phyloP scores from a whole-genome alignment of 2,113 vertebrate species.

The Pollimyrus isidori region DNA sequence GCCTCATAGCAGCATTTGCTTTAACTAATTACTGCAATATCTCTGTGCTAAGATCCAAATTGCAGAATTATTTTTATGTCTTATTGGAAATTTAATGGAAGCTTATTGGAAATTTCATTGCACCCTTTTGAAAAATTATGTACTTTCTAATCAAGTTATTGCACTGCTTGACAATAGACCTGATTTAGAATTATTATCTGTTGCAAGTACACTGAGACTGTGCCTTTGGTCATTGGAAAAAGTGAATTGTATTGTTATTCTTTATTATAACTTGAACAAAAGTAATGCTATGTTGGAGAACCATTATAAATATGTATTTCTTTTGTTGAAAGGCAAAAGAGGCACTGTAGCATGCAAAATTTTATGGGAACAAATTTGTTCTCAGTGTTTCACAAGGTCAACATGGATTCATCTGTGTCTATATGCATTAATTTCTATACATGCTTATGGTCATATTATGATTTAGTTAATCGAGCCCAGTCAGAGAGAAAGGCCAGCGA shows the following conservation, averaged over 20 bases:
- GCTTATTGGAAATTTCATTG: background rate
- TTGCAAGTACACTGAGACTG: background rate
- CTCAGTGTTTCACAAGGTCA: background rate
- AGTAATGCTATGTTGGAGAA: background rate
- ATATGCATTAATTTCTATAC: background rate
- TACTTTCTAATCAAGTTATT: background rate
- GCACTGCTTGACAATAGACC: background rate
- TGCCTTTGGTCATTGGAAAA: background rate
- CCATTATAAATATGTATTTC: background rate
- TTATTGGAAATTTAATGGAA: background rate
- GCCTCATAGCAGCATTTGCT: background rate
- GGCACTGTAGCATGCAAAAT: background rate
- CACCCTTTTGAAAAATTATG: background rate
- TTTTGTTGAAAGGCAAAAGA: background rate
- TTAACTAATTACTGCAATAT: background rate
- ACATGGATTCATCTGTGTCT: background rate
- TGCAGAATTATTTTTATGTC: background rate
- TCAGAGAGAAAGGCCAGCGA: background rate
- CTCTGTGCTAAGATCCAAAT: background rate
- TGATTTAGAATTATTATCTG: background rate
- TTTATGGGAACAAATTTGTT: background rate
- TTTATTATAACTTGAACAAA: background rate
- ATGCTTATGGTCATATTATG: background rate
- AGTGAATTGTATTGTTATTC: background rate
- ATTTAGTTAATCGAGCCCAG: background rate